Percentiles rank a stretch among this genome's conserved stretches.
These are phyloP conservation scores for Batillaria attramentaria DNA, from an alignment of 1,140 invertebrate genomes.

Conservation along the genomic window DNA sequence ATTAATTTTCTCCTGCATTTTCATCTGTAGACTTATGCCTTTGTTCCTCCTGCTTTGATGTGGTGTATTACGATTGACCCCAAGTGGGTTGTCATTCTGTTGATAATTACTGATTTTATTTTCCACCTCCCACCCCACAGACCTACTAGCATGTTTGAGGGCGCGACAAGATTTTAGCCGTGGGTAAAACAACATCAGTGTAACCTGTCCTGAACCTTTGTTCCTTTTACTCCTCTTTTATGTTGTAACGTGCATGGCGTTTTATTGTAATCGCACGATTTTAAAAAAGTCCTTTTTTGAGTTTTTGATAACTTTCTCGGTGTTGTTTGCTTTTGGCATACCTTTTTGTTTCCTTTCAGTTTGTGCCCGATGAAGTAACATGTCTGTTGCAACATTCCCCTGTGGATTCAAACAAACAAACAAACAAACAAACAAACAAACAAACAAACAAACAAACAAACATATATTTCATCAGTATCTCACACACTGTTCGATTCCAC, in stretches of 20 bases:
- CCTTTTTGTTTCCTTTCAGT: background rate
- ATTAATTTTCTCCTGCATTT: too few relatives aligned
- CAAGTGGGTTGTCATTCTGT: too few relatives aligned
- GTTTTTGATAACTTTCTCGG: too few relatives aligned
- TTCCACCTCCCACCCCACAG: too few relatives aligned
- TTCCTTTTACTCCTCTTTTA: background rate
- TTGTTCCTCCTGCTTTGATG: too few relatives aligned
- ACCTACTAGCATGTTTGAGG: conserved; percentile 41
- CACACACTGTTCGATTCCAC: background rate
- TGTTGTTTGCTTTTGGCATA: background rate
- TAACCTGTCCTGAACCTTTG: background rate
- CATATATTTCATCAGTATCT: too few relatives aligned
- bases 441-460: background rate
- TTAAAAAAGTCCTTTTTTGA: too few relatives aligned
- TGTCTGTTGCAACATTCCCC: too few relatives aligned
- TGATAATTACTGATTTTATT: too few relatives aligned
- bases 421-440: background rate
- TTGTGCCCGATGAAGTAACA: too few relatives aligned
- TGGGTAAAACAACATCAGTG: conserved; percentile 29
- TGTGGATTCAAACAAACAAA: background rate
- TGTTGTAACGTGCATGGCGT: background rate
- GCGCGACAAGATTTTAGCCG: conserved; percentile 47
- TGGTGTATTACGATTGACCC: too few relatives aligned
- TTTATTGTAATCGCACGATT: background rate
- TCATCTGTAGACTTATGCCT: too few relatives aligned